phyloP scores from a whole-genome alignment of 2,888 invertebrate genomes.

The Volucella inflata region DNA sequence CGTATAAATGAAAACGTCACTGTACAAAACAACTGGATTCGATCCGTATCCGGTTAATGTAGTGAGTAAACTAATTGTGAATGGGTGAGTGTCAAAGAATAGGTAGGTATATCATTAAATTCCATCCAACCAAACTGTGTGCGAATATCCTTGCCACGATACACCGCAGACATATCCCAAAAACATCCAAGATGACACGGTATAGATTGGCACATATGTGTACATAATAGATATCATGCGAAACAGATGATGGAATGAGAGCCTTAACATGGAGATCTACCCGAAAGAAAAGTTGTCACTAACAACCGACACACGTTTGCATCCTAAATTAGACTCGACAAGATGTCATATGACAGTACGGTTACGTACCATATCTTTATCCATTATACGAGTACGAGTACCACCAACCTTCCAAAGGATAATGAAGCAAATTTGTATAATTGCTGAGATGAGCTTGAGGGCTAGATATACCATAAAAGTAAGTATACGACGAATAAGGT shows the following conservation, averaged over 20 bases:
- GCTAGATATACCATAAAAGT: no score
- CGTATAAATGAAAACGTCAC: neutral
- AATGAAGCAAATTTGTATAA: constrained; percentile 61
- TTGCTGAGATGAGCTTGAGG: constrained; percentile 14
- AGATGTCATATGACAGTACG: constrained; percentile 47
- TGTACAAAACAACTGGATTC: neutral
- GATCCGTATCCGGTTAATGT: constrained; percentile 46
- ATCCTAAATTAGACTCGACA: constrained; percentile 37
- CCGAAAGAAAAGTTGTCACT: constrained; percentile 30
- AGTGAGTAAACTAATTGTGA: constrained; percentile 63
- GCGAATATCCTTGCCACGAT: constrained; percentile 34
- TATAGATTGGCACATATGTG: no score
- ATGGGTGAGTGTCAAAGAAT: constrained; percentile 11
- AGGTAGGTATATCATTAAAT: constrained; percentile 39
- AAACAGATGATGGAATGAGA: constrained; percentile 20
- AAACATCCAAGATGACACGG: neutral
- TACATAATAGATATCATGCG: constrained; percentile 19
- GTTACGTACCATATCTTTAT: neutral
- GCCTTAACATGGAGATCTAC: constrained; percentile 13
- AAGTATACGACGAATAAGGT: no score
- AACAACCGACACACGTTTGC: constrained; percentile 44
- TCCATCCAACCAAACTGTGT: neutral
- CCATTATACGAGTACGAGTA: no score
- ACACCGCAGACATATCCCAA: constrained; percentile 3
- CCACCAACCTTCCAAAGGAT: constrained; percentile 16